Evolutionary conservation across 1,140 invertebrate species (phyloP), one percentile per base, ranked within the genome.

Genomic region (Drosophila sucinea): DNA sequence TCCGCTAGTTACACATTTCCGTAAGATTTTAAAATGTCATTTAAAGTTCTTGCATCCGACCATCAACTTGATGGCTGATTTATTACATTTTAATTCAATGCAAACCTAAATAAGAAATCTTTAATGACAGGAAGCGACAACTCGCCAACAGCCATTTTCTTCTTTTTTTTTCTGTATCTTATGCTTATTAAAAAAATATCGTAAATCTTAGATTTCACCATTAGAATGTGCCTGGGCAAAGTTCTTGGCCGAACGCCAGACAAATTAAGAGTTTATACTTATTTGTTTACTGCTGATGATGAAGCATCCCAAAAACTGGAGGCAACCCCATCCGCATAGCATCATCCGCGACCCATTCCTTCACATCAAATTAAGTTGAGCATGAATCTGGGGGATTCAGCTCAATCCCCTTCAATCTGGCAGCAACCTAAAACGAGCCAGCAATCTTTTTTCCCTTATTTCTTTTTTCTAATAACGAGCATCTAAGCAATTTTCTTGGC

Each of bases 21-120:
- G 30, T 47, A 72, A 72, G 60, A 41, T 55, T 54, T 68, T 63
- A 82, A 73, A 65, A 62, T 76, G 44, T 57, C 27, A 62, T 87
- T 86, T 83, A 70, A 69, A 73, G 64, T 35, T 67, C 51, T 58
- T 6, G 27, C 4, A 25, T 27, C 33, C 40, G 40, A 41, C 40
- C 57, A 25, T 60, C 25, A 61, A 61, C 51, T 61, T 72, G 54
- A 57, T 70, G 83, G 74, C 76, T 74, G 84, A 89, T 87, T 87
- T 89, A 89, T 87, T 72, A 83, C 73, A 89, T 73, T 89, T 87
- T 89, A 89, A 86, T 79, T 77, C 73, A 30, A 55, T 41, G 35
- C 8, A 33, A 62, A 27, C 47, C 51, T n/a, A 62, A 72, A 73
- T 67, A 70, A 56, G 17, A 67, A 44, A 72, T 75, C 73, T 70